Evolutionary conservation across 2,888 invertebrate species (phyloP).

Genomic region (Anorthoa munda): DNA sequence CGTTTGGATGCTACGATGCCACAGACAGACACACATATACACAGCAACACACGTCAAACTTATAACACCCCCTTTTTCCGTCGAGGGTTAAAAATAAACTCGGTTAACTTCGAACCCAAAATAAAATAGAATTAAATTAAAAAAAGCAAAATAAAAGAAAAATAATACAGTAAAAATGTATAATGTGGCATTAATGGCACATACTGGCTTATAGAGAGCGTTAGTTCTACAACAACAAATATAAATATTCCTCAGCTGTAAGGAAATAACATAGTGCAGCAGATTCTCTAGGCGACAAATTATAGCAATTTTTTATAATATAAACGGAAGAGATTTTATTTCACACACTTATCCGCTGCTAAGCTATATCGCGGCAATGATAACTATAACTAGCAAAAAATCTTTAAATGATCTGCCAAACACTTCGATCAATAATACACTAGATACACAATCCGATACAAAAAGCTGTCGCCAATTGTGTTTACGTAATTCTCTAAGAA

Average conservation of each 20-base stretch:
- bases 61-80: no score
- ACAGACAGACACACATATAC: no score
- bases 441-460: no score
- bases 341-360: background rate
- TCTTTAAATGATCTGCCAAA: background rate
- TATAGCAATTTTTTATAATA: background rate
- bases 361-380: background rate
- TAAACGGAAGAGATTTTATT: background rate
- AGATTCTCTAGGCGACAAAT: conserved; percentile 18
- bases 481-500: no score
- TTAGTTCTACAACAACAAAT: conserved; percentile 46
- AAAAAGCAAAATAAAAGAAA: conserved; percentile 38
- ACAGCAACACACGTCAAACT: no score
- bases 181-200: conserved; percentile 64
- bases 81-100: background rate
- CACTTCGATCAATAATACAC: background rate
- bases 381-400: background rate
- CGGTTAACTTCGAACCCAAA: background rate
- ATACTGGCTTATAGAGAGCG: conserved; percentile 58
- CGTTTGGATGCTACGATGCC: no score
- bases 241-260: conserved; percentile 30
- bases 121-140: conserved; percentile 10
- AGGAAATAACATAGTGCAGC: conserved; percentile 8
- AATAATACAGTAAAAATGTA: conserved; percentile 46
- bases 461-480: no score